Conservation (phyloP, 1,140 invertebrate genomes). For the Bombus impatiens region DNA sequence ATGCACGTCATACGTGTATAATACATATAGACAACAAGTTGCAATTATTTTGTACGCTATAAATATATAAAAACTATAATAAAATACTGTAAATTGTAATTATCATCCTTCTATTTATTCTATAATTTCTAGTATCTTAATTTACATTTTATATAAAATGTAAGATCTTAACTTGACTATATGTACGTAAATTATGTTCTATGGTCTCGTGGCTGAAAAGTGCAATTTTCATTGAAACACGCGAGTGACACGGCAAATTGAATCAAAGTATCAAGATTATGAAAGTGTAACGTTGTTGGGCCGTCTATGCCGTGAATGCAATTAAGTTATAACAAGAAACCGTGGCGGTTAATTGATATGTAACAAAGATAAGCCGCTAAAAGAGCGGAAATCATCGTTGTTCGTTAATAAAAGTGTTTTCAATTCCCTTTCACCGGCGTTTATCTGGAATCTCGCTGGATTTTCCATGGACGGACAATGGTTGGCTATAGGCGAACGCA, state of each 20-base stretch:
- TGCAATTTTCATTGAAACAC: neutral
- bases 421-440: slow-evolving; percentile 38
- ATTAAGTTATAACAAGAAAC: slow-evolving; percentile 17
- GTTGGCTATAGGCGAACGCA: slow-evolving; percentile 5
- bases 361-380: slow-evolving; percentile 13
- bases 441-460: slow-evolving; percentile 24
- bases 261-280: neutral
- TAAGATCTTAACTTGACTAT: neutral
- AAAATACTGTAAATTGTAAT: too few relatives aligned
- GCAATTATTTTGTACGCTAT: neutral
- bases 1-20: too few relatives aligned
- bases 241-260: neutral
- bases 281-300: slow-evolving; percentile 25
- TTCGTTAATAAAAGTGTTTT: slow-evolving; percentile 34
- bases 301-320: too few relatives aligned
- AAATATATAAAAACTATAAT: neutral
- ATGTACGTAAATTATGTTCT: neutral
- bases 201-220: neutral
- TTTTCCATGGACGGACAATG: slow-evolving; percentile 24
- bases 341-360: slow-evolving; percentile 32
- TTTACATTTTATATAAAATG: neutral
- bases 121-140: too few relatives aligned
- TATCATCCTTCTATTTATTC: too few relatives aligned
- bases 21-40: neutral
- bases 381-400: slow-evolving; percentile 40